Evolutionary conservation across 2,888 invertebrate species (phyloP), one percentile per base, ranked within the genome.

Genomic region (Cephus pygmeus): DNA sequence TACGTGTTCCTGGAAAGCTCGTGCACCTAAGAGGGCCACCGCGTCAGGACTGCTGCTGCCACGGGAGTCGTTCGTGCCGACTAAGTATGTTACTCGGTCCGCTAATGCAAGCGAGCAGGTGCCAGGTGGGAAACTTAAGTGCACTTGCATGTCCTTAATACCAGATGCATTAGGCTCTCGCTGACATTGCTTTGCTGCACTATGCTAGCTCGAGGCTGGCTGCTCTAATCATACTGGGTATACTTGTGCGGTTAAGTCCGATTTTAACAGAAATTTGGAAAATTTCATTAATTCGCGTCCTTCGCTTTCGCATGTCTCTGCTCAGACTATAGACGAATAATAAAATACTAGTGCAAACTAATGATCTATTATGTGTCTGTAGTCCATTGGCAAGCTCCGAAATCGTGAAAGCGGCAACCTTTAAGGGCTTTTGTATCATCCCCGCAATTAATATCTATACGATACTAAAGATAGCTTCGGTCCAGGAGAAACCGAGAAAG

Each of bases 91-190:
- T 40, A 40, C 40, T 40, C 12, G 12, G 40, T 56, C 9, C 15
- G 6, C 23, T 56, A 9, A 56, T 23, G 40, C 40, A 56, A 56
- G 40, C 31, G 12, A 30, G 69, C 77, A 77, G 75, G 75, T 74
- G 77, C 69, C 74, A 77, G 74, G 75, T 69, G 33, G 33, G 35
- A 68, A 77, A 77, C 77, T 75, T 40, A 56, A 77, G 77, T 77
- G 77, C 77, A 34, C 71, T 77, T 34, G 75, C 77, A 34, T 77
- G 77, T 77, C 74, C 74, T 35, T 77, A 77, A 77, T 75, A 69
- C 68, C 71, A 69, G 77, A 69, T 75, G 77, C 77, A 77, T 75
- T 77, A 75, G 35, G 73, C 73, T 15, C 71, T 71, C 71, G 12
- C 71, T 34, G 71, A 12, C 71, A 12, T 31, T 71, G 71, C 31